Evolutionary conservation across 2,888 invertebrate genomes (phyloP).

Genomic region (Dryobota labecula): DNA sequence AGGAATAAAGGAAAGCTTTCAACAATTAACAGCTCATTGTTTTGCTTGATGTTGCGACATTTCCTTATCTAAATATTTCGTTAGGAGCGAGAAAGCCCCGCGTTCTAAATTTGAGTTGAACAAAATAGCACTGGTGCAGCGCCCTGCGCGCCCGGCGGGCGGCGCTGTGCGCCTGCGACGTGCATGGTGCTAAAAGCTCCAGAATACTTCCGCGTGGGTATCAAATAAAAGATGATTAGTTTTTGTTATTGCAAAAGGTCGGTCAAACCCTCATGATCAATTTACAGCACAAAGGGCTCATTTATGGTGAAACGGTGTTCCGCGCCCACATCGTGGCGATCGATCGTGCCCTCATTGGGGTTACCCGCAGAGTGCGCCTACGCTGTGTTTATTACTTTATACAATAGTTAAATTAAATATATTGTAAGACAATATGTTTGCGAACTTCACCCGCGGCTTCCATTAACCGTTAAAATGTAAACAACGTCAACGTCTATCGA

Average conservation of each 20-base stretch:
- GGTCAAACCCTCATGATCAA: conserved; percentile 85
- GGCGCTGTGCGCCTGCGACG: conserved; percentile 15
- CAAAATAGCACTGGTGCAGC: conserved; percentile 68
- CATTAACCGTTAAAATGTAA: conserved; percentile 83
- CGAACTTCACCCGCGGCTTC: conserved; percentile 75
- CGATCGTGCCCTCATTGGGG: conserved; percentile 87
- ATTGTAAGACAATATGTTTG: conserved; percentile 70
- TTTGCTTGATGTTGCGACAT: conserved; percentile 83
- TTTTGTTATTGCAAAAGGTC: conserved; percentile 85
- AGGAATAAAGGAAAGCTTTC: conserved; percentile 77
- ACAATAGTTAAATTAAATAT: conserved; percentile 55
- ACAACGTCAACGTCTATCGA: conserved; percentile 73
- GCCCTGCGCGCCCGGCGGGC: conserved; percentile 7
- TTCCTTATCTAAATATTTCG: conserved; percentile 82
- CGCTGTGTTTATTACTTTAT: conserved; percentile 67
- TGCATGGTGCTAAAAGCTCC: conserved; percentile 32
- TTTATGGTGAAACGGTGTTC: conserved; percentile 79
- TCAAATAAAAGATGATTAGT: conserved; percentile 68
- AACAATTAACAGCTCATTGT: conserved; percentile 88
- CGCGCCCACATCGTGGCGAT: conserved; percentile 84
- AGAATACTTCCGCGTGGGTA: conserved; percentile 62
- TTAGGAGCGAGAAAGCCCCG: conserved; percentile 74
- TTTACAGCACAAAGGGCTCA: conserved; percentile 87
- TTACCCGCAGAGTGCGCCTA: conserved; percentile 78
- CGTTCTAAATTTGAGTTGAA: conserved; percentile 75